phyloP scores from a whole-genome alignment of 2,888 invertebrate genomes.

The Chymomyza caudatula region DNA sequence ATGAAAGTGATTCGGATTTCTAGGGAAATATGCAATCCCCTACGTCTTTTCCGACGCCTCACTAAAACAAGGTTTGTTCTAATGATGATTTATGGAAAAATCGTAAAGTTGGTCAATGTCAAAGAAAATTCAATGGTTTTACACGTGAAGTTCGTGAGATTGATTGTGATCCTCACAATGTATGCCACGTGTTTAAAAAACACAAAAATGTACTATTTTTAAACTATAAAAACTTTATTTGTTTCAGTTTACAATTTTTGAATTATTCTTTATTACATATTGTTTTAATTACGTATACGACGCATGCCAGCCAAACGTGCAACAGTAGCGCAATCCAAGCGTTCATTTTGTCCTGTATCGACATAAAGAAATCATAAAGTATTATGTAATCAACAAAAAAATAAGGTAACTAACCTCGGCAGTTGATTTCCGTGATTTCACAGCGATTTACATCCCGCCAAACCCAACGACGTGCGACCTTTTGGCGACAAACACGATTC shows the following conservation, averaged over 20 bases:
- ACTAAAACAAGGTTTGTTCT: too few species aligned
- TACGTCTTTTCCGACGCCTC: too few species aligned
- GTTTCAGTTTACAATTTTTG: neutral
- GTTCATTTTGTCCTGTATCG: conserved; percentile 4
- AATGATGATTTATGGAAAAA: too few species aligned
- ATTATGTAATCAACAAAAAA: neutral
- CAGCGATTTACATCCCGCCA: conserved; percentile 26
- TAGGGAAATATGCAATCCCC: too few species aligned
- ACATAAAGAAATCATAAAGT: neutral
- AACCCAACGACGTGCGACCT: conserved; percentile 6
- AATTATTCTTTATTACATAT: neutral
- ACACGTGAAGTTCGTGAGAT: too few species aligned
- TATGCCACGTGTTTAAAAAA: neutral
- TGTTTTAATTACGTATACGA: neutral
- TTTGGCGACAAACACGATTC: conserved; percentile 14
- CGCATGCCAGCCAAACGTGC: conserved; percentile 20
- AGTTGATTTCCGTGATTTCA: conserved; percentile 16
- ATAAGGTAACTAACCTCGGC: conserved; percentile 13
- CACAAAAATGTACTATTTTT: neutral
- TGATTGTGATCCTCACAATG: too few species aligned
- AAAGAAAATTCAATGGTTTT: too few species aligned
- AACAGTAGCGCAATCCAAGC: conserved; percentile 9
- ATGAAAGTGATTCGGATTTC: too few species aligned
- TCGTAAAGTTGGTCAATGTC: too few species aligned
- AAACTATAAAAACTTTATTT: neutral